These are phyloP conservation scores for Microdon myrmicae DNA, from an alignment of 2,888 invertebrate species.

Conservation along the genomic window DNA sequence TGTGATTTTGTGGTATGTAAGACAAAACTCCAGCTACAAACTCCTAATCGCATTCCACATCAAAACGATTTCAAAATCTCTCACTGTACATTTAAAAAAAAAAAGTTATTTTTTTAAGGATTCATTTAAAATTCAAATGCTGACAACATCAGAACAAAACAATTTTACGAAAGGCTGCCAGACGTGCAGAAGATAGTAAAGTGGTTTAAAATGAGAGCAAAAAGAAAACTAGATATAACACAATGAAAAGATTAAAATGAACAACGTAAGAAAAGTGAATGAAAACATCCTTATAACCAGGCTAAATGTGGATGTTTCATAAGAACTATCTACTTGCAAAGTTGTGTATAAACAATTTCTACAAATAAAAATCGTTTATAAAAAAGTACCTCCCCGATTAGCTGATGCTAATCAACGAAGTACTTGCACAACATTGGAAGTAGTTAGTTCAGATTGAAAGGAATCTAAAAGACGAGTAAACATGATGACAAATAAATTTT, in stretches of 20 bases:
- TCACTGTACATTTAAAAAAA: neutral
- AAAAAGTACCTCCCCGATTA: conserved; percentile 13
- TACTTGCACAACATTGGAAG: conserved; percentile 48
- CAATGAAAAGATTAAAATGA: neutral
- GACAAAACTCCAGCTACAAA: neutral
- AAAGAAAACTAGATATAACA: conserved; percentile 3
- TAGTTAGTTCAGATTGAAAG: conserved; percentile 50
- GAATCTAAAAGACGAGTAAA: conserved; percentile 31
- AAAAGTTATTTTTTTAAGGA: neutral
- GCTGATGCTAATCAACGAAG: conserved; percentile 36
- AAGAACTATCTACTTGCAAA: conserved; percentile 45
- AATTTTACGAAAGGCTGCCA: no score
- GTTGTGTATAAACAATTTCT: neutral
- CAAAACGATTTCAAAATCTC: neutral
- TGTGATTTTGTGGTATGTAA: no score
- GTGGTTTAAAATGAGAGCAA: conserved; percentile 20
- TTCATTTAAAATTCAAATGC: no score
- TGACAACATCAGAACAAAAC: no score
- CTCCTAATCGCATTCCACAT: neutral
- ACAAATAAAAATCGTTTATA: neutral
- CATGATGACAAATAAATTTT: conserved; percentile 52
- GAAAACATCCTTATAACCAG: no score
- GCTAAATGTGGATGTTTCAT: conserved; percentile 5
- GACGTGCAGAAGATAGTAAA: no score
- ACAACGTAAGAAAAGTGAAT: no score